Percentiles rank a stretch among this genome's conserved stretches.
phyloP scores from a whole-genome alignment of 2,888 invertebrate species.

The Papilio gigon region DNA sequence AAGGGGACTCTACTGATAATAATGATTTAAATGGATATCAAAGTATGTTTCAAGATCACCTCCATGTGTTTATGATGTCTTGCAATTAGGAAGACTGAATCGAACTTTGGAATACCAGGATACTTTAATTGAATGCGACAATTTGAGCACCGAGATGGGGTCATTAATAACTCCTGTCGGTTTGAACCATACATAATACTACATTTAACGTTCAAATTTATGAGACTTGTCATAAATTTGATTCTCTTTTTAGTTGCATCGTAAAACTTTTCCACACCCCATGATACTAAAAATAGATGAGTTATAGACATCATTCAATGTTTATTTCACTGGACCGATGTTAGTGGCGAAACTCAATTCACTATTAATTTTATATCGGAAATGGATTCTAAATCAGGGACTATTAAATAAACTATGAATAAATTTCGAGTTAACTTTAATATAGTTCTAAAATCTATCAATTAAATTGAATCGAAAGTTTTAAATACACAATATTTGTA shows the following conservation, averaged over 20 bases:
- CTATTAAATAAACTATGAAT: background rate
- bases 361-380: slow-evolving; percentile 6
- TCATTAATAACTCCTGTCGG: background rate
- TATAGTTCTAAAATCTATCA: background rate
- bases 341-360: slow-evolving; percentile 10
- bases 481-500: too few relatives aligned
- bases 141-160: background rate
- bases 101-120: background rate
- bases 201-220: slow-evolving; percentile 13
- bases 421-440: background rate
- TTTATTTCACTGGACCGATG: background rate
- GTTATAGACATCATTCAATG: background rate
- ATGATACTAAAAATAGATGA: slow-evolving; percentile 7
- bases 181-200: slow-evolving; percentile 7
- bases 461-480: background rate
- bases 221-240: slow-evolving; percentile 1
- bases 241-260: slow-evolving; percentile 11
- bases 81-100: background rate
- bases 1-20: too few relatives aligned
- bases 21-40: too few relatives aligned
- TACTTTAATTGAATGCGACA: background rate
- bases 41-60: background rate
- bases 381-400: background rate
- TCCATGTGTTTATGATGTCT: background rate
- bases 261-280: slow-evolving; percentile 15